Evolutionary conservation across 2,113 vertebrate genomes (phyloP).

Genomic region (Alaudala cheleensis): DNA sequence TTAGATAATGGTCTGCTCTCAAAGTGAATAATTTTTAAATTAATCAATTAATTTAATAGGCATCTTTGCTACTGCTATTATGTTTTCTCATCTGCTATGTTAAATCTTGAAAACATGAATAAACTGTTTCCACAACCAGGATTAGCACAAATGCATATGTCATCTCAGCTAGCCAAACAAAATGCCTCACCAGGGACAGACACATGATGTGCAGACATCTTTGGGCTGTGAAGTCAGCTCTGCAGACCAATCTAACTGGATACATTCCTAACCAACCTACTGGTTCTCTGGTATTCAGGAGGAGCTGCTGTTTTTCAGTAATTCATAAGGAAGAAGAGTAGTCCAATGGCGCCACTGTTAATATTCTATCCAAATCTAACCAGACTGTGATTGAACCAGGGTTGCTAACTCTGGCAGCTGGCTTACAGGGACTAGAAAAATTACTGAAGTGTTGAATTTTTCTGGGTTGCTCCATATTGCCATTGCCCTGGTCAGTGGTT

Average conservation of each 20-base stretch:
- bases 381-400: neutral
- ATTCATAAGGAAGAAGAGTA: neutral
- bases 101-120: neutral
- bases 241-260: neutral
- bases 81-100: neutral
- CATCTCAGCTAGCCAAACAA: neutral
- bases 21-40: neutral
- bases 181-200: neutral
- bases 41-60: neutral
- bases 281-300: neutral
- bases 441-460: neutral
- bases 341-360: neutral
- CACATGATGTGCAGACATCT: rapidly evolving
- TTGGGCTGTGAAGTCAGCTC: neutral
- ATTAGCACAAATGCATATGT: neutral
- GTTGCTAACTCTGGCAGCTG: neutral
- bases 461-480: neutral
- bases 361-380: neutral
- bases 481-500: neutral
- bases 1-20: neutral
- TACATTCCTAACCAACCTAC: neutral
- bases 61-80: neutral
- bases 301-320: neutral
- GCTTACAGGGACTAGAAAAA: neutral
- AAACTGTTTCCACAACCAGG: neutral